Percentiles rank a stretch among this genome's conserved stretches.
These are phyloP conservation scores for Drosophila siamana DNA, from an alignment of 2,888 invertebrate species.

Conservation along the genomic window DNA sequence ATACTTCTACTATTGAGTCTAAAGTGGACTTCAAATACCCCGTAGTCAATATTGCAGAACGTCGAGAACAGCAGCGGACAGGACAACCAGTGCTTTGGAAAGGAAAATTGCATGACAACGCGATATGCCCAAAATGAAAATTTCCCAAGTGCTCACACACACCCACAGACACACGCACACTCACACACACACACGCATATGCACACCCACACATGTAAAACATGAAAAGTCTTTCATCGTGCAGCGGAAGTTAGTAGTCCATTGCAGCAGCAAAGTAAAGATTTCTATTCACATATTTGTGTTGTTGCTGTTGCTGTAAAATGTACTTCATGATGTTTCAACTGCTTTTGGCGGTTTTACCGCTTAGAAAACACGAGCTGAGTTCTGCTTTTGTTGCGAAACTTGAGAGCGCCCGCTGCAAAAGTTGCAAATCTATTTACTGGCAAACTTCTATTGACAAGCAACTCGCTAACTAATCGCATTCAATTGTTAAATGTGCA, in stretches of 20 bases:
- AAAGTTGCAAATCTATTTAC: conserved; percentile 12
- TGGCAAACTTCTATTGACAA: conserved; percentile 21
- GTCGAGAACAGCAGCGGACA: conserved; percentile 19
- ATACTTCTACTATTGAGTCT: background rate
- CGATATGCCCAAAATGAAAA: conserved; percentile 53
- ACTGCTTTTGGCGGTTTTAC: conserved; percentile 51
- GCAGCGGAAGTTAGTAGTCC: conserved; percentile 63
- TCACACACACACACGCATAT: conserved; percentile 5
- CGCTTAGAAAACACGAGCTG: conserved; percentile 44
- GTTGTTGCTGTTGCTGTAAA: conserved; percentile 23
- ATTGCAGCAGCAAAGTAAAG: conserved; percentile 43
- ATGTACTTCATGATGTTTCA: conserved; percentile 28
- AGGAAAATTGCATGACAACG: conserved; percentile 74
- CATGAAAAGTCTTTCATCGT: conserved; percentile 44
- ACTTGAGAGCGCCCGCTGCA: conserved; percentile 27
- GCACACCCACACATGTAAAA: background rate
- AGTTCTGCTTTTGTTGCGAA: conserved; percentile 47
- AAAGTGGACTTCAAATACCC: background rate
- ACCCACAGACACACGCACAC: background rate
- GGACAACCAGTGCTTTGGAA: conserved; percentile 30
- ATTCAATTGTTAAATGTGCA: conserved; percentile 5
- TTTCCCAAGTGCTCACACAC: conserved; percentile 1
- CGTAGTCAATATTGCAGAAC: background rate
- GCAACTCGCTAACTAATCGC: background rate
- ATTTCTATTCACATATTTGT: conserved; percentile 21